Base-by-base conservation (phyloP, 64 coral and sea anemone species). In the Pocillopora verrucosa region DNA sequence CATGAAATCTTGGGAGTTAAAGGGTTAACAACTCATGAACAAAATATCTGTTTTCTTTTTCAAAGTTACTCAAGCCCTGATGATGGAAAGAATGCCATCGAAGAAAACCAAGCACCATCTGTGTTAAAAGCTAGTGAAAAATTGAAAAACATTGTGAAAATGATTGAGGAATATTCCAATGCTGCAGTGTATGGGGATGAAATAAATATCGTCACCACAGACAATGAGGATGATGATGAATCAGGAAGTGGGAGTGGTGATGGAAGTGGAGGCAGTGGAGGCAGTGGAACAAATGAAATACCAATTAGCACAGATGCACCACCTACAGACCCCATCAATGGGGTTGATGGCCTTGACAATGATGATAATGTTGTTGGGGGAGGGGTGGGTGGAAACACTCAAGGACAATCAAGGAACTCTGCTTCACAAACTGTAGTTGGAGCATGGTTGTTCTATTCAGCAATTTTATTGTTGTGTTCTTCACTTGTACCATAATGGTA, bases 181-280 rank as follows among this genome's bases (percentile, higher is more conserved):
- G 82, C 82, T 3, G 82, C 82, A 15, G 72, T 72, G 57, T 24
- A 85, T 58, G 82, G 82, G 5, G 82, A 85, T 69, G 82, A 72
- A 56, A 4, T 85, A 20, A 70, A 22, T 70, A 22, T 67, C 3
- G 17, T 67, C 22, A 22, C 16, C 20, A 25, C 11, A 16, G 10
- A 14, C 14, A 11, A 11, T 24, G 36, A 37, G 15, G 64, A 22
- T 57, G 65, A 72, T 72, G 63, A n/a, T 5, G 64, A 22, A 26
- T 34, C 36, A 25, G 61, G 38, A 19, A 68, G 61, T 57, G 62
- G 35, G 34, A 84, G 80, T 69, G 82, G 36, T 12, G 72, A 65
- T 72, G 82, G 82, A 1, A 72, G 82, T 85, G 61, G 61, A 7
- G 41, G 22, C 2, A 77, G 75, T 77, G 75, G 38, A 77, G 74